Conservation (phyloP, 1,140 invertebrate species). For the Kradibia gibbosae region DNA sequence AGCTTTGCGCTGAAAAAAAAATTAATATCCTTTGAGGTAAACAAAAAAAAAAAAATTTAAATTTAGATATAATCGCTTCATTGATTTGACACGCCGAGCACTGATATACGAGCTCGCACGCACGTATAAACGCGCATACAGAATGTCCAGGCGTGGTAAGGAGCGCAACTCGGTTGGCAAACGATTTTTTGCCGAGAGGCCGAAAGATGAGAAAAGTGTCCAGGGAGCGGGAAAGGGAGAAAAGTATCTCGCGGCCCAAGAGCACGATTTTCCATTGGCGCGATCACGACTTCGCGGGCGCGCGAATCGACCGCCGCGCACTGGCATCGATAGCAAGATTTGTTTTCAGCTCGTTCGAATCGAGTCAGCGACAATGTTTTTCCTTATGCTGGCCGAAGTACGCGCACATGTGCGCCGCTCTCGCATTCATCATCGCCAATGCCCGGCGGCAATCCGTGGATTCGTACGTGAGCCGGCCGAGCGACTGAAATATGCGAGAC, state of each 20-base stretch:
- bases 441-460: neutral
- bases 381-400: slow-evolving; percentile 17
- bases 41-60: neutral
- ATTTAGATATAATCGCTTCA: neutral
- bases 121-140: too few relatives aligned
- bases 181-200: too few relatives aligned
- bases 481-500: too few relatives aligned
- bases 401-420: neutral
- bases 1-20: neutral
- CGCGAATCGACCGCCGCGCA: neutral
- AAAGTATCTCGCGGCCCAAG: neutral
- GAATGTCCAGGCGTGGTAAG: too few relatives aligned
- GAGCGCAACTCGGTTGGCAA: too few relatives aligned
- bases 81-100: neutral
- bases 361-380: slow-evolving; percentile 22
- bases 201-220: too few relatives aligned
- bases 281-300: neutral
- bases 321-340: slow-evolving; percentile 31
- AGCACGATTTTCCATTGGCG: neutral
- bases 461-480: neutral
- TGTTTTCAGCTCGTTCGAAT: slow-evolving; percentile 2
- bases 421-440: neutral
- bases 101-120: too few relatives aligned
- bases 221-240: neutral
- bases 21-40: too few relatives aligned